Base-by-base conservation (phyloP, 92 coral and sea anemone species). In the Anthopleura xanthogrammica region DNA sequence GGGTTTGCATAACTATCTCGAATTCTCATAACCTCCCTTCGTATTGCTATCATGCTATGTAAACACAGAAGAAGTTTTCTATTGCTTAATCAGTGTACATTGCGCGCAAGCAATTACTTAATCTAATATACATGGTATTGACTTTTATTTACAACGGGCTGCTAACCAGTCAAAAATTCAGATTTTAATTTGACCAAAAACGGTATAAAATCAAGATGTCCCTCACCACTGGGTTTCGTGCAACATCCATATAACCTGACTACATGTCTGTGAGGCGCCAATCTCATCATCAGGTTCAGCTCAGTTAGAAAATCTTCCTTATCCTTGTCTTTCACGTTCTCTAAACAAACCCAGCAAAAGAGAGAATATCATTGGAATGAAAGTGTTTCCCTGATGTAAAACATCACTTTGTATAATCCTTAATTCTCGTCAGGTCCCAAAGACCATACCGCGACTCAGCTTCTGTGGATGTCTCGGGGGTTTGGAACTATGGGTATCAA, bases 251-350 rank as follows among this genome's bases (percentile, higher is more conserved):
- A 79, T 23, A 92, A 79, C 62, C 58, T 72, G 14, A 90, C 84
- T 10, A 92, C 90, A 55, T 86, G 88, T 3, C 88, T 88, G 70
- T 92, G 93, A 52, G 93, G 90, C 68, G 77, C 87, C 72, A 92
- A 71, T 24, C 73, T 52, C 82, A 87, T 92, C 95, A 92, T 92
- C 72, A 90, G 79, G 1, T 71, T 54, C 17, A 89, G 82, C 72
- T 92, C 95, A 12, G 82, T 80, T 12, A 86, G 73, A 72, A 92
- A 89, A 74, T 92, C 92, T 10, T 77, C 77, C 20, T 79, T 80
- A 68, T 83, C 95, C 62, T 83, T 79, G n/a, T 39, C 55, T 52
- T 41, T 22, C 5, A 56, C 82, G 46, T 79, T 79, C 23, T 79
- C 83, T 79, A 43, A 41, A 72, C 14, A 42, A 29, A 72, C 24